A percentile compares a stretch with the other conserved stretches of the same genome.
Evolutionary conservation across 2,888 invertebrate species (phyloP).

Genomic region (Xestia rhomboidea): DNA sequence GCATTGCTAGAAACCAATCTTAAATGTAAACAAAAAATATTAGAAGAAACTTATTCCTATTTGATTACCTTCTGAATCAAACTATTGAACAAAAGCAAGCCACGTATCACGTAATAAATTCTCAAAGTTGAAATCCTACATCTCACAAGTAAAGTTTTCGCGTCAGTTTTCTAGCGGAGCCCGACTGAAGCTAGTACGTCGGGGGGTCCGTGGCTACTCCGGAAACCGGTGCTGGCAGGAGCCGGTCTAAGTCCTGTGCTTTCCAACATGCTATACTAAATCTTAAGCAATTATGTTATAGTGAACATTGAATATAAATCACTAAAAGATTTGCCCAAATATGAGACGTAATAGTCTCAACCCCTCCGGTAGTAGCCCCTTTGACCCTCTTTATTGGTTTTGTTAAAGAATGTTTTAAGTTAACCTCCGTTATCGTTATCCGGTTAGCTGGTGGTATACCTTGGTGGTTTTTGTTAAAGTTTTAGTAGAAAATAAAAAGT

Average conservation of each 20-base stretch:
- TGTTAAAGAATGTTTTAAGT: not conserved
- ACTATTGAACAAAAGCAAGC: not conserved
- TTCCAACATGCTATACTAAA: conserved; percentile 3
- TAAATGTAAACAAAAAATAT: not conserved
- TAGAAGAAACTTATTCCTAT: accelerated
- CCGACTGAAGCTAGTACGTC: accelerated
- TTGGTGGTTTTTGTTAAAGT: not conserved
- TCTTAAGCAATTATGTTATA: conserved; percentile 23
- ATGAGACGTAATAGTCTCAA: conserved; percentile 29
- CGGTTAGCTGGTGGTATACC: not conserved
- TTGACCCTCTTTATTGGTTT: conserved; percentile 41
- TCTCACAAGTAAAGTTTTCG: conserved; percentile 33
- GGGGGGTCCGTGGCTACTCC: conserved; percentile 58
- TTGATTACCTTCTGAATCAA: not conserved
- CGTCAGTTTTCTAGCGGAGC: not conserved
- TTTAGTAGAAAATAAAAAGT: too few species aligned
- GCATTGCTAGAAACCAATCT: not conserved
- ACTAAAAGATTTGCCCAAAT: not conserved
- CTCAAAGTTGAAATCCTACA: conserved; percentile 21
- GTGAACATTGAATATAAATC: not conserved
- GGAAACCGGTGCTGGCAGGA: conserved; percentile 42
- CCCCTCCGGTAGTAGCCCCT: conserved; percentile 41
- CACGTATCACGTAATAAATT: not conserved
- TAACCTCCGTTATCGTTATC: not conserved
- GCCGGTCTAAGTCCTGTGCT: conserved; percentile 41